These are phyloP conservation scores for Artibeus jamaicensis DNA, from an alignment of 2,797 vertebrate species.

Conservation along the genomic window DNA sequence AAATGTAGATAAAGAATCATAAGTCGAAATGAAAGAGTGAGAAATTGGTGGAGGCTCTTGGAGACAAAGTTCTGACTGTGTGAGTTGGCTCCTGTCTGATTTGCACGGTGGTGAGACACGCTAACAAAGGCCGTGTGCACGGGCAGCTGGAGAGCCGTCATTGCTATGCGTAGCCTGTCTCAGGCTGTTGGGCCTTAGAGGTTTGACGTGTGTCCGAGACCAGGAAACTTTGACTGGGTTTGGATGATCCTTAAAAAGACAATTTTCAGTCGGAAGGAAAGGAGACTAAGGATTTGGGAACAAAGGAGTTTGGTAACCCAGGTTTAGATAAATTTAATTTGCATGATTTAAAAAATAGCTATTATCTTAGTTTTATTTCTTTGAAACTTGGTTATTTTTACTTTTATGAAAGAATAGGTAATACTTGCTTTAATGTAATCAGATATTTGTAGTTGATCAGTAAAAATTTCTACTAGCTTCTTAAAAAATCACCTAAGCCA, in stretches of 20 bases:
- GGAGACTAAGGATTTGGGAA: conserved; percentile 19
- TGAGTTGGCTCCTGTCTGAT: neutral
- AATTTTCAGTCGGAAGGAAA: conserved; percentile 7
- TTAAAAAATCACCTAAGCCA: neutral
- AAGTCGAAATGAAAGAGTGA: conserved; percentile 18
- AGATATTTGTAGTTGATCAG: neutral
- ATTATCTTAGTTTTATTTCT: conserved; percentile 22
- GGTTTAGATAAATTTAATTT: conserved; percentile 23
- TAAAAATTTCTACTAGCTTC: neutral
- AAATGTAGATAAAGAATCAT: conserved; percentile 18
- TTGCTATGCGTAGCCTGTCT: neutral
- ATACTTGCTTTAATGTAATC: neutral
- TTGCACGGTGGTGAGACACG: neutral
- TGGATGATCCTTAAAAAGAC: neutral
- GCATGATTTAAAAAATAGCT: conserved; percentile 36
- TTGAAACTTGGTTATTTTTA: conserved; percentile 37
- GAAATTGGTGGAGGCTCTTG: neutral
- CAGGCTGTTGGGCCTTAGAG: neutral
- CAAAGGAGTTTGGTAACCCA: neutral
- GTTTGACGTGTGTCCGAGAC: conserved; percentile 5
- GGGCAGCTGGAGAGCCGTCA: neutral
- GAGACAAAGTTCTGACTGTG: neutral
- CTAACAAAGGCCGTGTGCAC: neutral
- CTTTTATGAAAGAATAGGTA: conserved; percentile 31
- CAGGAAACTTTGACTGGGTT: neutral